phyloP scores from a whole-genome alignment of 1,140 invertebrate genomes.

The Schlechtendalia chinensis region DNA sequence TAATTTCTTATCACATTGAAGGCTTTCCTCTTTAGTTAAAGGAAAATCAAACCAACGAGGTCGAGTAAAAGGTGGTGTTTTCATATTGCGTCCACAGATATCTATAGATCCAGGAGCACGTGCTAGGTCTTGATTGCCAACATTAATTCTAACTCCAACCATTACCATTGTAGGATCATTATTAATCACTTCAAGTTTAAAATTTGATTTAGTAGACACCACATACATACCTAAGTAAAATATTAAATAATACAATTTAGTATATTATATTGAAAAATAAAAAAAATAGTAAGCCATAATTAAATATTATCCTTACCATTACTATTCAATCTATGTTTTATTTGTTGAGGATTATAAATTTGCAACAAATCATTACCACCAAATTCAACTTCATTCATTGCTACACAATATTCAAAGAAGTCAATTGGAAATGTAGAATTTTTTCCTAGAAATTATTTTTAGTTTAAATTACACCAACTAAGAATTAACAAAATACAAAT shows the following conservation, averaged over 20 bases:
- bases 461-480: not conserved
- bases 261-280: constrained; percentile 5
- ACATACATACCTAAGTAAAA: constrained; percentile 74
- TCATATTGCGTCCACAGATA: constrained; percentile 79
- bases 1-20: constrained; percentile 89
- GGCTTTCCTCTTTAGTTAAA: constrained; percentile 88
- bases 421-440: constrained; percentile 81
- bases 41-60: constrained; percentile 95
- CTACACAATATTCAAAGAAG: constrained; percentile 93
- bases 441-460: constrained; percentile 54
- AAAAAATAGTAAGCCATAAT: not conserved
- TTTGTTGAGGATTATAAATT: constrained; percentile 91
- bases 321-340: constrained; percentile 89
- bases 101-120: constrained; percentile 82
- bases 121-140: constrained; percentile 83
- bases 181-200: constrained; percentile 85
- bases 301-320: constrained; percentile 69
- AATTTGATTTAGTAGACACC: constrained; percentile 82
- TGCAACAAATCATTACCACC: constrained; percentile 93
- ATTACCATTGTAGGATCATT: constrained; percentile 85
- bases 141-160: constrained; percentile 77
- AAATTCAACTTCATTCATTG: constrained; percentile 89
- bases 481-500: not conserved
- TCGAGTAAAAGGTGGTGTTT: constrained; percentile 62
- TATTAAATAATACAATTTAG: not conserved